Conservation (phyloP, 2,888 invertebrate species). For the Tricholauxania praeusta region DNA sequence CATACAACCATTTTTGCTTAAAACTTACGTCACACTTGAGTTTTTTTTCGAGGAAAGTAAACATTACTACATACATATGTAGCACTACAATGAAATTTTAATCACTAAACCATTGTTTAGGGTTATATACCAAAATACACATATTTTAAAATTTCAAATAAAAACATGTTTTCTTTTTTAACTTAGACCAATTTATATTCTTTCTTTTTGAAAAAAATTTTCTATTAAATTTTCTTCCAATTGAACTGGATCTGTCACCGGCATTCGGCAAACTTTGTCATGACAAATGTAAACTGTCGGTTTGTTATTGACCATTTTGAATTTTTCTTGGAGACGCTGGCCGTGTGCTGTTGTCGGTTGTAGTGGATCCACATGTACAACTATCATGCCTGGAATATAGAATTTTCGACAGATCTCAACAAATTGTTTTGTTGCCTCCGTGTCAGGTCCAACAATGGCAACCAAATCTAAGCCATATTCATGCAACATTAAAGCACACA, state of each 20-base stretch:
- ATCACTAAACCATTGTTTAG: too few relatives aligned
- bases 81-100: too few relatives aligned
- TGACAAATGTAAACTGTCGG: conserved; percentile 68
- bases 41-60: too few relatives aligned
- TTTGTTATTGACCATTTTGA: conserved; percentile 65
- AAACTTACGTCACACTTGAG: not conserved
- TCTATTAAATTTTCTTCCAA: conserved; percentile 62
- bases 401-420: conserved; percentile 63
- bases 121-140: too few relatives aligned
- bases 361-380: conserved; percentile 62
- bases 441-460: conserved; percentile 66
- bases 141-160: too few relatives aligned
- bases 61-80: too few relatives aligned
- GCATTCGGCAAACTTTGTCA: conserved; percentile 65
- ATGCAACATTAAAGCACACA: conserved; percentile 61
- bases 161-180: too few relatives aligned
- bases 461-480: conserved; percentile 65
- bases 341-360: conserved; percentile 56
- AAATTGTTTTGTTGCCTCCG: conserved; percentile 58
- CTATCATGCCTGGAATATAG: conserved; percentile 66
- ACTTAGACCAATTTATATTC: too few relatives aligned
- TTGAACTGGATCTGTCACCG: conserved; percentile 62
- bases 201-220: conserved; percentile 53
- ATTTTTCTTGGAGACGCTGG: conserved; percentile 61
- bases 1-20: too few relatives aligned